Conservation (phyloP, 2,888 invertebrate species). For the Scrobipalpa atriplicella region DNA sequence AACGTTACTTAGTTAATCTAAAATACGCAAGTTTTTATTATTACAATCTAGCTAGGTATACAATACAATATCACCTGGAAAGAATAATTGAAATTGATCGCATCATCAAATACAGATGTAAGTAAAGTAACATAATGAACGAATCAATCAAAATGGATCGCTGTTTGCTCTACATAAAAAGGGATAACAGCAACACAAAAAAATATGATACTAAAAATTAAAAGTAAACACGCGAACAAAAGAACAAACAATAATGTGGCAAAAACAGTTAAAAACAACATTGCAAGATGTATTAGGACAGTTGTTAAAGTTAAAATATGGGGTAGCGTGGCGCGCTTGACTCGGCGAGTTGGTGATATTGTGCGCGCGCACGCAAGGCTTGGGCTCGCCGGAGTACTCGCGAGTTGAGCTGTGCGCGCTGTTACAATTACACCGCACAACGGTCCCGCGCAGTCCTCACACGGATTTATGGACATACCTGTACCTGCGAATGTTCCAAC, state of each 20-base stretch:
- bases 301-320: slow-evolving; percentile 84
- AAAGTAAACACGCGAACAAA: slow-evolving; percentile 74
- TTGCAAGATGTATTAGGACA: slow-evolving; percentile 83
- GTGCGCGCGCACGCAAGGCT: slow-evolving; percentile 74
- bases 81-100: neutral
- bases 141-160: slow-evolving; percentile 39
- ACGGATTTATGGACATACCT: slow-evolving; percentile 22
- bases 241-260: slow-evolving; percentile 77
- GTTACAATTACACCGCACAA: slow-evolving; percentile 13
- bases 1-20: neutral
- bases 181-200: slow-evolving; percentile 48
- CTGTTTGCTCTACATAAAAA: slow-evolving; percentile 28
- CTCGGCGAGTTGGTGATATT: slow-evolving; percentile 61
- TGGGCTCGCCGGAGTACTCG: slow-evolving; percentile 44
- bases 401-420: slow-evolving; percentile 1
- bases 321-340: slow-evolving; percentile 74
- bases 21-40: neutral
- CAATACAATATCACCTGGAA: neutral
- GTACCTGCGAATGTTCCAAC: slow-evolving; percentile 17
- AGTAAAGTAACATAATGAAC: slow-evolving; percentile 32
- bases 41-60: neutral
- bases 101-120: slow-evolving; percentile 28
- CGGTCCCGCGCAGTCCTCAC: slow-evolving; percentile 19
- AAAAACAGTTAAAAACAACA: slow-evolving; percentile 82
- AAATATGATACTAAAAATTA: slow-evolving; percentile 70